These are phyloP conservation scores for Lates japonicus DNA, from an alignment of 2,797 vertebrate species.

Conservation along the genomic window DNA sequence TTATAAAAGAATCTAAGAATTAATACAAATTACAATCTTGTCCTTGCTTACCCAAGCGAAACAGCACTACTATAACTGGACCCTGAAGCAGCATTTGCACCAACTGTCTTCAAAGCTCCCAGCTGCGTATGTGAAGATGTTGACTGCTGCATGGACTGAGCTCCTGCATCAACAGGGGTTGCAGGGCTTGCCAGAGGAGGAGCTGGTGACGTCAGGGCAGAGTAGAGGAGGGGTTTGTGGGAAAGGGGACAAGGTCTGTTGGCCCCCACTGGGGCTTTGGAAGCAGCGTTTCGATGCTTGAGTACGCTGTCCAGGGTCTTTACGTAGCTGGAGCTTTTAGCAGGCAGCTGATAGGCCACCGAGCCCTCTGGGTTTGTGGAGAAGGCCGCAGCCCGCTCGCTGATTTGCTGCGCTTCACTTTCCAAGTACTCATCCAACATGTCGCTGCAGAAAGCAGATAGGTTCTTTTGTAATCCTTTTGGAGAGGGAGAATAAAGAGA, in stretches of 20 bases:
- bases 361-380: conserved; percentile 84
- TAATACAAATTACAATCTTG: neutral
- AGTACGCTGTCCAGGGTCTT: conserved; percentile 95
- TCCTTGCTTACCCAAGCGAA: conserved; percentile 50
- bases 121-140: conserved; percentile 1
- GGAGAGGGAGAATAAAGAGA: conserved; percentile 33
- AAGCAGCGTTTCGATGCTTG: conserved; percentile 77
- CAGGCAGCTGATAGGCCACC: conserved; percentile 93
- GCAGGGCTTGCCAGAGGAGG: conserved; percentile 23
- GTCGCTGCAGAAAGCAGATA: conserved; percentile 97
- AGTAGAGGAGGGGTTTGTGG: conserved; percentile 54
- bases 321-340: conserved; percentile 95
- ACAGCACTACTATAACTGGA: conserved; percentile 1
- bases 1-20: neutral
- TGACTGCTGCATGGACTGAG: neutral
- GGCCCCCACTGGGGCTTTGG: neutral
- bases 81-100: neutral
- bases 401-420: conserved; percentile 94
- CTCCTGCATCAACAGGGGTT: conserved; percentile 34
- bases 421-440: conserved; percentile 97
- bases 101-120: neutral
- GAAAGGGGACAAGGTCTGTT: conserved; percentile 84
- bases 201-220: conserved; percentile 30
- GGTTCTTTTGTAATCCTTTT: conserved; percentile 88
- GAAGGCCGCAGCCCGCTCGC: conserved; percentile 90